Conservation (phyloP, 2,113 vertebrate genomes). For the Peromyscus californicus region DNA sequence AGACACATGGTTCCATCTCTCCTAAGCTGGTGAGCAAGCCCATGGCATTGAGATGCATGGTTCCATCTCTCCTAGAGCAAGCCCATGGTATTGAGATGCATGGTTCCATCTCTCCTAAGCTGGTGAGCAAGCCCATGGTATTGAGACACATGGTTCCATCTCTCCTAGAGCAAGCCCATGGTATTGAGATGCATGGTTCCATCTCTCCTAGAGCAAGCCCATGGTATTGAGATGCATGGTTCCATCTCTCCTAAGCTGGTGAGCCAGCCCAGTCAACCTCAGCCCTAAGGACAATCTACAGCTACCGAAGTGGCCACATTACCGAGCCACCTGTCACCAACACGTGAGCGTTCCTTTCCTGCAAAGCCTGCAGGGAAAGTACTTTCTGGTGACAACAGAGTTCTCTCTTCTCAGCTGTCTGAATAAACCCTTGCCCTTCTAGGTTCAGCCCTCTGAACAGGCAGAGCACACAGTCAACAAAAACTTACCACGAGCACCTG, state of each 20-base stretch:
- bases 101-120: background rate
- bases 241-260: background rate
- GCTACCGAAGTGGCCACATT: background rate
- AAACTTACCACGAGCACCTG: background rate
- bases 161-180: background rate
- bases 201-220: background rate
- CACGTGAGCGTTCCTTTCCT: background rate
- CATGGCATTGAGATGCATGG: background rate
- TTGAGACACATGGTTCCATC: background rate
- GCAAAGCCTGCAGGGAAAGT: background rate
- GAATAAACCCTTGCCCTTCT: background rate
- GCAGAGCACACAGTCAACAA: background rate
- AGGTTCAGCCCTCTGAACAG: background rate
- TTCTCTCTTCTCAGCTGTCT: background rate
- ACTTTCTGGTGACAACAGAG: background rate
- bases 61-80: background rate
- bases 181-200: background rate
- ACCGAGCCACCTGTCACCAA: background rate
- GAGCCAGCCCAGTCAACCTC: background rate
- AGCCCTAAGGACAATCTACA: background rate
- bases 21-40: background rate
- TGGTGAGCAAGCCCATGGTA: too few species aligned
- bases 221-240: background rate
- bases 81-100: background rate
- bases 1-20: background rate